Evolutionary conservation across 2,797 vertebrate species (phyloP).

Genomic region (Scyliorhinus canicula): DNA sequence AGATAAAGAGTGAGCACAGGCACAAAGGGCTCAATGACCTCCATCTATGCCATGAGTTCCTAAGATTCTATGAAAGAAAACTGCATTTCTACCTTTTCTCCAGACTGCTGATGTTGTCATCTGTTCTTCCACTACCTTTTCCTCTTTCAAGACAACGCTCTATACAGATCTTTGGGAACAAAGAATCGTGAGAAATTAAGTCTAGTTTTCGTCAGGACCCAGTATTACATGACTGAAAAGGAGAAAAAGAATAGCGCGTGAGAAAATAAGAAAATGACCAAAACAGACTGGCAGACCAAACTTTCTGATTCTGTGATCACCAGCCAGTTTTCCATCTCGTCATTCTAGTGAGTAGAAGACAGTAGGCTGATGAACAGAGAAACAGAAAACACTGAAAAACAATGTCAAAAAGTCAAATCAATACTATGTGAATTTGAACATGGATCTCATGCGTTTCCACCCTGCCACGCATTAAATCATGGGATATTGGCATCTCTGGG

Average conservation of each 20-base stretch:
- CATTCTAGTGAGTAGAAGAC: background rate
- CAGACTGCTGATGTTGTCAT: constrained; percentile 92
- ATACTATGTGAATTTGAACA: background rate
- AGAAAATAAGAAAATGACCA: background rate
- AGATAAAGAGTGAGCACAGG: background rate
- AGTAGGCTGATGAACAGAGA: background rate
- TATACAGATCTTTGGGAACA: constrained; percentile 72
- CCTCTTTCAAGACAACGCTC: constrained; percentile 86
- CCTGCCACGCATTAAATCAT: too few relatives aligned
- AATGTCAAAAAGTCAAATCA: background rate
- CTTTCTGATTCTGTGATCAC: background rate
- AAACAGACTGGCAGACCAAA: background rate
- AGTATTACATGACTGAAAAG: background rate
- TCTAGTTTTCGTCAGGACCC: background rate
- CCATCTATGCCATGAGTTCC: too few relatives aligned
- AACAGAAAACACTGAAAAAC: background rate
- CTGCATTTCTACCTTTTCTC: constrained; percentile 74
- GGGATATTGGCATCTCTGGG: too few relatives aligned
- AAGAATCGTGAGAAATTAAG: background rate
- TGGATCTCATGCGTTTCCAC: background rate
- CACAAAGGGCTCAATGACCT: background rate
- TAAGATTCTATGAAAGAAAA: background rate
- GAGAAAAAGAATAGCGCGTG: too few relatives aligned
- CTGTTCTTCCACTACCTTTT: constrained; percentile 87
- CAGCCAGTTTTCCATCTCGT: background rate